Evolutionary conservation across 2,113 vertebrate genomes (phyloP), one percentile per base, ranked within the genome.

Genomic region (Beaufortia kweichowensis): DNA sequence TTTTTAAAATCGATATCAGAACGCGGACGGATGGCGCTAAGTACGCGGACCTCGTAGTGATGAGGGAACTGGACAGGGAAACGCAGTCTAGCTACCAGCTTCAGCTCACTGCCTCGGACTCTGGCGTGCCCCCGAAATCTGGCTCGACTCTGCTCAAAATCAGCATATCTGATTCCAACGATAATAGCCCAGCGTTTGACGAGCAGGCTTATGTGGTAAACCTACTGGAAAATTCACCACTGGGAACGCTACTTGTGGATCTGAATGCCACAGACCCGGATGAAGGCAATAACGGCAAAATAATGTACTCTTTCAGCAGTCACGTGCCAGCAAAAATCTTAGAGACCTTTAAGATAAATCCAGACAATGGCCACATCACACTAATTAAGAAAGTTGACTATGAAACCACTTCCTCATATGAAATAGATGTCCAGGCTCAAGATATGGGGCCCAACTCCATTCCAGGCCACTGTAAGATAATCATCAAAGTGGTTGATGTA

Each of bases 201-300:
- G 92, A 94, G 31, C 94, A 93, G 76, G 93, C 95, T 0, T 98
- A 98, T 46, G 46, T 94, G 6, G 93, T 99, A 24, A 90, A 92
- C 23, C 87, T 99, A 43, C 66, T 88, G 17, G 97, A 99, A 83
- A 96, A 94, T 83, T 94, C 95, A 0, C 94, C 94, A 0, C 17
- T 93, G 5, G 96, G 97, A 76, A 94, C 95, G 19, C 85, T 98
- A 35, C 91, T 98, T 2, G 90, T 98, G 33, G 95, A 98, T 77
- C 90, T 99, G 75, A 99, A 99, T 17, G 97, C 97, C 28, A 99
- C 96, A 0, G 97, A 99, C 79, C 96, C 96, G 80, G 97, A 99
- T n/a, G 95, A 98, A 88, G 97, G 97, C 83, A 94, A 92, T 65
- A 99, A 98, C 43, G 96, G 96, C 24, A 97, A 95, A 85, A 94